Evolutionary conservation across 2,113 vertebrate genomes (phyloP), one percentile per base, ranked within the genome.

Genomic region (Pogonocichla stellata): DNA sequence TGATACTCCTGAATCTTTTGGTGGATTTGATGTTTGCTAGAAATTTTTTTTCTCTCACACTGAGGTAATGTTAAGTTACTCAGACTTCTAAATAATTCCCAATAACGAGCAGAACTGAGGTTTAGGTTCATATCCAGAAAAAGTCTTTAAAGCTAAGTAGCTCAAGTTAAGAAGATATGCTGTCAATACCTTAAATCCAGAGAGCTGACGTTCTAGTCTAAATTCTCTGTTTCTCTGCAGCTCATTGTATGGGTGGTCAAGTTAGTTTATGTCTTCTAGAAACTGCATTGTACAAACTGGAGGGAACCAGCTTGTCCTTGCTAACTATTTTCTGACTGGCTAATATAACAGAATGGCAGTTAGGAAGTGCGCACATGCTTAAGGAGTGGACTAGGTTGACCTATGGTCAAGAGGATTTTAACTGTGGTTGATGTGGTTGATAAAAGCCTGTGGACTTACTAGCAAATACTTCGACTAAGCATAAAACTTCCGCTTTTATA

Each of bases 351-450:
- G 66, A 38, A n/a, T 2, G 8, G 26, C 26, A 20, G 2, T 23
- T 75, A 5, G 31, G 71, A 93, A 83, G 43, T 31, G 8, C 12
- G 5, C 12, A 2, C 0, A 0, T 10, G 17, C 28, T 67, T 40
- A 2, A 47, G 31, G 22, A 64, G 9, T 14, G 4, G 24, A n/a
- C 40, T 22, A 40, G 14, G 12, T 25, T 48, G 61, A 29, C 3
- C 8, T 25, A 5, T 0, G 1, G 10, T 19, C 10, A 38, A 67
- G 48, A 69, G 13, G 31, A 17, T 51, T 94, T 75, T 72, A 29
- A 5, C 8, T 53, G 34, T 16, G 34, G 13, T 3, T 26, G 6
- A 18, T 42, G 8, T 1, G 14, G 31, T 38, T 64, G 36, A 16
- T 69, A 60, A 72, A 85, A 72, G 12, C 7, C 15, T n/a, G 17